A percentile compares a stretch with the other conserved stretches of the same genome.
phyloP scores from a whole-genome alignment of 2,888 invertebrate species.

The Acronicta aceris region DNA sequence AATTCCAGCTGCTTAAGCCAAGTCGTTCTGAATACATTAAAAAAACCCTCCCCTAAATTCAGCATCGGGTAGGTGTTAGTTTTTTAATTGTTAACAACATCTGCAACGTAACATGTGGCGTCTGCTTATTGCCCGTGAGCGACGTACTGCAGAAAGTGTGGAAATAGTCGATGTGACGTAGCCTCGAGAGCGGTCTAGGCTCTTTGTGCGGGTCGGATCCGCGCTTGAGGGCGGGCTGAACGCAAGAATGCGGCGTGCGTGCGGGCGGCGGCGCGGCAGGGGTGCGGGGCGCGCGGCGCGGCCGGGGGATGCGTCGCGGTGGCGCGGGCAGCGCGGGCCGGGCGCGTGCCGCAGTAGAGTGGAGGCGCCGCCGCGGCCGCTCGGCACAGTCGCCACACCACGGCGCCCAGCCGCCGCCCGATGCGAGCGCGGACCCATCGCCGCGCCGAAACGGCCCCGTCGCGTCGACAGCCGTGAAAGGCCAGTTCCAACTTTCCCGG shows the following conservation, averaged over 20 bases:
- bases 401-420: constrained; percentile 67
- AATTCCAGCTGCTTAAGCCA: constrained; percentile 45
- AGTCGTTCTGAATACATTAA: constrained; percentile 39
- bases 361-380: constrained; percentile 86
- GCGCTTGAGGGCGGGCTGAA: constrained; percentile 71
- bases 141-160: constrained; percentile 61
- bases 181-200: constrained; percentile 59
- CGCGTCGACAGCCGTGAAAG: constrained; percentile 62
- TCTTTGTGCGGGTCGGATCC: constrained; percentile 76
- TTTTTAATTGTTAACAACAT: constrained; percentile 51
- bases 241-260: constrained; percentile 88
- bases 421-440: constrained; percentile 70
- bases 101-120: constrained; percentile 59
- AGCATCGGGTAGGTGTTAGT: constrained; percentile 15
- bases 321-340: constrained; percentile 73
- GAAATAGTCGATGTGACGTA: constrained; percentile 62
- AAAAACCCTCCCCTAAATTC: constrained; percentile 38
- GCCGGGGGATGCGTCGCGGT: constrained; percentile 76
- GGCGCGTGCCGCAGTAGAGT: constrained; percentile 88
- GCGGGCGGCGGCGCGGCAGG: constrained; percentile 75
- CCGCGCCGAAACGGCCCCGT: constrained; percentile 69
- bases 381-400: constrained; percentile 72
- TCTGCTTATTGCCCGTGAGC: constrained; percentile 30
- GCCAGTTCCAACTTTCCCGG: constrained; percentile 57
- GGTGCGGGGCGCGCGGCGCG: constrained; percentile 67